phyloP scores from a whole-genome alignment of 2,797 vertebrate species.

The Anniella stebbinsi region DNA sequence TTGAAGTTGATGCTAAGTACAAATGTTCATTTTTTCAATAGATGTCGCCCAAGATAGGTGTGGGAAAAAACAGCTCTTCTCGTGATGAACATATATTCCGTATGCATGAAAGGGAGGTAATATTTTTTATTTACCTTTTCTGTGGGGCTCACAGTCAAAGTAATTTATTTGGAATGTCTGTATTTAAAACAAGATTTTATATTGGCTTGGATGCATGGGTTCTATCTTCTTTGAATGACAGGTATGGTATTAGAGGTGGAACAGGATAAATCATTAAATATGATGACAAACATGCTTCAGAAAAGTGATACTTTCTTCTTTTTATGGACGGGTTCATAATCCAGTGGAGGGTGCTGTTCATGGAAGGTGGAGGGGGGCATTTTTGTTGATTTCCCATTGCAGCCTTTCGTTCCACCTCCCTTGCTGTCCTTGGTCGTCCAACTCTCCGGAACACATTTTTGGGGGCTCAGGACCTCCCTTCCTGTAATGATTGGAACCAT shows the following conservation, averaged over 20 bases:
- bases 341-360: not conserved
- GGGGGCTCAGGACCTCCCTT: not conserved
- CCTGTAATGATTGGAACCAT: not conserved
- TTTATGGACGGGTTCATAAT: not conserved
- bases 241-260: not conserved
- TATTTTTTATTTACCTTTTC: conserved; percentile 10
- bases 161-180: not conserved
- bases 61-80: conserved; percentile 77
- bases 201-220: not conserved
- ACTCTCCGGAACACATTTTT: not conserved
- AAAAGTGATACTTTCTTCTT: not conserved
- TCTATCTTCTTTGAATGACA: not conserved
- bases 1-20: conserved; percentile 60
- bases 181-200: not conserved
- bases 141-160: not conserved
- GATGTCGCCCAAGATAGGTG: conserved; percentile 82
- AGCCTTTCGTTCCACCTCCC: not conserved
- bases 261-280: not conserved
- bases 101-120: conserved; percentile 86
- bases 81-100: conserved; percentile 74
- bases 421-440: not conserved
- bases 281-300: not conserved
- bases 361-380: not conserved
- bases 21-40: conserved; percentile 77
- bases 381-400: not conserved